Base-by-base conservation (phyloP, 2,888 invertebrate species). In the Eupithecia subumbrata region DNA sequence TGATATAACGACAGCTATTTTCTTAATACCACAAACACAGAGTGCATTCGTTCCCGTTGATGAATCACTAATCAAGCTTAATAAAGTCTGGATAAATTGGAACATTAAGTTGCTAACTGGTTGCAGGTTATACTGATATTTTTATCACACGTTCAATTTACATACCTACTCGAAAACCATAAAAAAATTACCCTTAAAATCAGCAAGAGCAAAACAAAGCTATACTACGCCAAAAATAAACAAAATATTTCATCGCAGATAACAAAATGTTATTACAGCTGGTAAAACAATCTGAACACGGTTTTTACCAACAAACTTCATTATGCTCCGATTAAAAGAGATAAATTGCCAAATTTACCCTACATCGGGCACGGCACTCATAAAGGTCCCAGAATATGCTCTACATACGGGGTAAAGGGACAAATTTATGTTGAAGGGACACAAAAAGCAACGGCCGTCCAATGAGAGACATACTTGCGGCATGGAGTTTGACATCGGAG, bases 401-500 rank as follows among this genome's bases (percentile, higher is more conserved):
- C 84, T 88, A 63, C 85, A 86, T 87, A 83, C 89, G 87, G 86
- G 86, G 82, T 84, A 87, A 76, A 89, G 89, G 90, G 90, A 89
- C 88, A 90, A 92, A 92, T 92, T 92, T 93, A 92, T 93, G 89
- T 90, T 87, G 83, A 82, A 80, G 81, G 82, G 83, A 87, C 88
- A 90, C 92, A 93, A 93, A 94, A 93, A 92, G 89, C 87, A 81
- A 84, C 87, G 69, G 70, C 56, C 73, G 72, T 74, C 89, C 88
- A 89, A 88, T 87, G 84, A 89, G 90, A 92, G 72, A 77, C 74
- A 77, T 92, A 93, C 91, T 92, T 87, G 88, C 86, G 88, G 87
- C 84, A 86, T 90, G 87, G 90, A 92, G 89, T 92, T 91, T 91
- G 93, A 92, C 93, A 88, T 90, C 89, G 89, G 91, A 88, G 85